phyloP scores from a whole-genome alignment of 2,888 invertebrate species.

The Agrenia bidenticulata region DNA sequence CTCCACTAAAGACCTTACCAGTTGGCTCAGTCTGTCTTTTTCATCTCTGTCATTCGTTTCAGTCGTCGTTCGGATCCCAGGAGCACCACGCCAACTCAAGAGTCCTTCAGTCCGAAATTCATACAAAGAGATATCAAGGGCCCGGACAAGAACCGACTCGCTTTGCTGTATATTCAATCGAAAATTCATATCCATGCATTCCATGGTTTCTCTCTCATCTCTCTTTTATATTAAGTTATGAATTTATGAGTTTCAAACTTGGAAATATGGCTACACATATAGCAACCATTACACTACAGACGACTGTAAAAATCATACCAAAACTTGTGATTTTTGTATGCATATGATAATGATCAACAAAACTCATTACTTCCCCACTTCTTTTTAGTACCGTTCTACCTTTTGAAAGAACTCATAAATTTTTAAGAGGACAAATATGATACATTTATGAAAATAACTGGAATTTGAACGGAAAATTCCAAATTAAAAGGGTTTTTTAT shows the following conservation, averaged over 20 bases:
- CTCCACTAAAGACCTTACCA: not conserved
- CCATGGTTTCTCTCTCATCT: slow-evolving; percentile 6
- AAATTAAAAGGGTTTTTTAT: too few relatives aligned
- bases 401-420: not conserved
- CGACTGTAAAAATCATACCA: too few relatives aligned
- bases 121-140: slow-evolving; percentile 52
- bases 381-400: not conserved
- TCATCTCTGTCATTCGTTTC: slow-evolving; percentile 5
- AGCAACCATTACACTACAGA: too few relatives aligned
- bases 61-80: slow-evolving; percentile 19
- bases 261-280: too few relatives aligned
- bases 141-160: slow-evolving; percentile 34
- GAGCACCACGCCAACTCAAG: slow-evolving; percentile 53
- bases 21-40: slow-evolving; percentile 9
- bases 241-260: not conserved
- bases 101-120: slow-evolving; percentile 52
- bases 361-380: too few relatives aligned
- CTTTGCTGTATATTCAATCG: not conserved
- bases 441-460: too few relatives aligned
- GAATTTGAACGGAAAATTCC: too few relatives aligned
- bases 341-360: too few relatives aligned
- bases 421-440: not conserved
- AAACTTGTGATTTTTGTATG: too few relatives aligned
- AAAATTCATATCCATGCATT: slow-evolving; percentile 2
- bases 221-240: not conserved